Base-by-base conservation (phyloP, 2,797 vertebrate species). In the Syndactyla subalaris region DNA sequence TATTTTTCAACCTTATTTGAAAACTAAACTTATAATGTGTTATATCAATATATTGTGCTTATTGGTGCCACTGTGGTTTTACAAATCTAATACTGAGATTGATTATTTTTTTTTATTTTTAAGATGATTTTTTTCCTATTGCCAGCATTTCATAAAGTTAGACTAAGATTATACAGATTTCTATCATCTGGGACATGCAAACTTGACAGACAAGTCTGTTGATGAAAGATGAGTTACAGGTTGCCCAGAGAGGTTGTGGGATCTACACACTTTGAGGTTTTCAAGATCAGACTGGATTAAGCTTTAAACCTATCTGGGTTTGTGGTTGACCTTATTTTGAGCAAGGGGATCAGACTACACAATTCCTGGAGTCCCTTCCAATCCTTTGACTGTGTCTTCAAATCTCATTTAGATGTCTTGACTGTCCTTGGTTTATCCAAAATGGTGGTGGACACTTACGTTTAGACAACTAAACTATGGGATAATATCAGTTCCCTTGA, bases 121-220 rank as follows among this genome's bases (percentile, higher is more conserved):
- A 43, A n/a, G 6, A 22, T 3, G 1, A 22, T 45, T 6, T 17
- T 62, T 66, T 88, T 78, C 32, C 51, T 36, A 14, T 8, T 66
- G 1, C 12, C 38, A 39, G 1, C 0, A 39, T 67, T 86, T 81
- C 5, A 55, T 39, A 51, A 55, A 46, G 2, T 45, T 66, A 62
- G 21, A 4, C 5, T 18, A 52, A 45, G 61, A 58, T 46, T 16
- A 36, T 30, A 6, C 23, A 22, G 49, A 51, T 38, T 62, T 58
- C 9, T 3, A 7, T 2, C 11, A 30, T 14, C 10, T 66, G 11
- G 21, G 4, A 38, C 5, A 12, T 19, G 3, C 9, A 45, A 36
- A 24, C 41, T 73, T 66, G 65, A 2, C 55, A 70, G 14, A 12
- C 16, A n/a, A 61, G 0, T 39, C 21, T 81, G 16, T 2, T 79